phyloP scores from a whole-genome alignment of 2,797 vertebrate genomes.

The Cryptoprocta ferox region DNA sequence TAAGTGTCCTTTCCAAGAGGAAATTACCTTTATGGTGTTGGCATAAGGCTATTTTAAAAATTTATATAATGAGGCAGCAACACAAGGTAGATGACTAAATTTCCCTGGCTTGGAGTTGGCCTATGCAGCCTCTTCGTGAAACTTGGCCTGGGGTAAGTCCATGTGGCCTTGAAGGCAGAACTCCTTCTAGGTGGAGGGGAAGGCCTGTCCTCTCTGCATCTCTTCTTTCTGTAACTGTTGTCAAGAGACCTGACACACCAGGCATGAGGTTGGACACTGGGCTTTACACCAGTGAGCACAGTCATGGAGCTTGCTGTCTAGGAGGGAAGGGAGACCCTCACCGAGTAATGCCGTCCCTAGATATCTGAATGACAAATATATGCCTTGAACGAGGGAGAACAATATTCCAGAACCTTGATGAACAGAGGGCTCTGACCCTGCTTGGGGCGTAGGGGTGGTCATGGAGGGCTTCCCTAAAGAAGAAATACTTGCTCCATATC shows the following conservation, averaged over 20 bases:
- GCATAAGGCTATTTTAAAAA: conserved; percentile 66
- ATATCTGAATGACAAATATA: not conserved
- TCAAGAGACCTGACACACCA: not conserved
- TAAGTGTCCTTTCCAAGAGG: conserved; percentile 73
- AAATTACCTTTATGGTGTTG: conserved; percentile 70
- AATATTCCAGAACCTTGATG: not conserved
- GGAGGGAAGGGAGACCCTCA: not conserved
- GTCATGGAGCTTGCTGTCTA: not conserved
- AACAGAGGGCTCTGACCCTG: not conserved
- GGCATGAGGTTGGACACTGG: not conserved
- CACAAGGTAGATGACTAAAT: not conserved
- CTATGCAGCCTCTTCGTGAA: too few species aligned
- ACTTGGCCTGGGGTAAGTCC: not conserved
- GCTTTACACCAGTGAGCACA: not conserved
- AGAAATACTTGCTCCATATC: not conserved
- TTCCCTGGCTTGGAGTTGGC: not conserved
- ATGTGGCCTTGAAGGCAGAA: not conserved
- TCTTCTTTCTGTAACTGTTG: not conserved
- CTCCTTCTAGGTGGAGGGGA: not conserved
- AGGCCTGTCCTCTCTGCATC: not conserved
- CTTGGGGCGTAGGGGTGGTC: not conserved
- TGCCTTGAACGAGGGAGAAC: not conserved
- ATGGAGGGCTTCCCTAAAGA: not conserved
- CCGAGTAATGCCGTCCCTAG: not conserved
- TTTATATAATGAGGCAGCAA: conserved; percentile 64